A percentile compares a stretch with the other conserved stretches of the same genome.
These are phyloP conservation scores for Punctoribates punctum DNA, from an alignment of 2,888 invertebrate species.

Conservation along the genomic window DNA sequence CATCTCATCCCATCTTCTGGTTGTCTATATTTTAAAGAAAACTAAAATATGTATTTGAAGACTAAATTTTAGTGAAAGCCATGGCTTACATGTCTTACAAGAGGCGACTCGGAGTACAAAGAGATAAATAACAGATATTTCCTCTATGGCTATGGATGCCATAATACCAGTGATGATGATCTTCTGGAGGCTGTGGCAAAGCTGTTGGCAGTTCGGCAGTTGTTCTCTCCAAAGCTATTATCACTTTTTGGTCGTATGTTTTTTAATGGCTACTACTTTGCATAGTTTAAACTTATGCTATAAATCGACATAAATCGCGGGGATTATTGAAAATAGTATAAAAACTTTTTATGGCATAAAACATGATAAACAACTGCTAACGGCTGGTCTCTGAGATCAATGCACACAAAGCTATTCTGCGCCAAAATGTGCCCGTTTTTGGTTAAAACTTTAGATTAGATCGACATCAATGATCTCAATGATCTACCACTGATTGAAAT, in stretches of 20 bases:
- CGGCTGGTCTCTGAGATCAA: conserved; percentile 1
- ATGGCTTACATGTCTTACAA: conserved; percentile 33
- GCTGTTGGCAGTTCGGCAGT: conserved; percentile 13
- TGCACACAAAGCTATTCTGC: conserved; percentile 20
- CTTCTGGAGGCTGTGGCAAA: conserved; percentile 18
- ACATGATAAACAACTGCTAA: conserved; percentile 38
- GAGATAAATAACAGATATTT: conserved; percentile 38
- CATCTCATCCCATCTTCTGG: background rate
- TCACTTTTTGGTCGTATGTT: conserved; percentile 37
- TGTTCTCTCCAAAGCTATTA: conserved; percentile 30
- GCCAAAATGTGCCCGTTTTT: background rate
- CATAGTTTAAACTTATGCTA: conserved; percentile 16
- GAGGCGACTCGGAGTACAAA: background rate
- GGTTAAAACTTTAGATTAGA: conserved; percentile 29
- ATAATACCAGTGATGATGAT: conserved; percentile 35
- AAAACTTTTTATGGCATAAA: conserved; percentile 32
- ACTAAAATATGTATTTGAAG: conserved; percentile 25
- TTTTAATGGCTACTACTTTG: conserved; percentile 38
- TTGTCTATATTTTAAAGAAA: conserved; percentile 17
- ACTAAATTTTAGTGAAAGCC: conserved; percentile 19
- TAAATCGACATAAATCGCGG: conserved; percentile 19
- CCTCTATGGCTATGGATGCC: conserved; percentile 34
- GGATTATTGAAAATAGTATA: conserved; percentile 31
- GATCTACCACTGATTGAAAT: conserved; percentile 1
- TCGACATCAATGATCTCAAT: conserved; percentile 12